Evolutionary conservation across 2,888 invertebrate species (phyloP).

Genomic region (Amiota mariae): DNA sequence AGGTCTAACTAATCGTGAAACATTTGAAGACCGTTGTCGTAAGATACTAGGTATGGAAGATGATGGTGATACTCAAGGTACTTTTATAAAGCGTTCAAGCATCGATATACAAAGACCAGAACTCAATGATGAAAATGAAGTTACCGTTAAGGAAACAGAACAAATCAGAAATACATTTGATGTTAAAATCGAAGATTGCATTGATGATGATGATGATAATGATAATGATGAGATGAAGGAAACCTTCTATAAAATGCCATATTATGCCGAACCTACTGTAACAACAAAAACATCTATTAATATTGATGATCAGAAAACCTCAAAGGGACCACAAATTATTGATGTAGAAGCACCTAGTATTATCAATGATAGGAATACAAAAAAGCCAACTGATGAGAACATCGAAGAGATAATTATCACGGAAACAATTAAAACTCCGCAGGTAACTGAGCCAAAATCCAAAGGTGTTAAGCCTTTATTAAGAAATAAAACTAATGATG

Average conservation of each 20-base stretch:
- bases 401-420: constrained; percentile 30
- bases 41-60: constrained; percentile 80
- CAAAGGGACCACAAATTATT: constrained; percentile 34
- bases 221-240: constrained; percentile 48
- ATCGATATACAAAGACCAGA: constrained; percentile 38
- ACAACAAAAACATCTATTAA: constrained; percentile 48
- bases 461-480: too few relatives aligned
- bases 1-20: constrained; percentile 79
- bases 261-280: constrained; percentile 47
- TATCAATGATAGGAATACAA: constrained; percentile 29
- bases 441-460: too few relatives aligned
- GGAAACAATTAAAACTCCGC: too few relatives aligned
- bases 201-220: constrained; percentile 61
- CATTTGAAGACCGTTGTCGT: constrained; percentile 82
- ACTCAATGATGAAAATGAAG: background rate
- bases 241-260: too few relatives aligned
- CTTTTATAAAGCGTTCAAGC: constrained; percentile 47
- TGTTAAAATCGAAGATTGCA: constrained; percentile 70
- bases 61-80: constrained; percentile 68
- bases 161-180: constrained; percentile 45
- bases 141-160: constrained; percentile 4
- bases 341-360: constrained; percentile 48
- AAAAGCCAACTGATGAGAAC: constrained; percentile 43
- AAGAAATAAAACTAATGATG: too few relatives aligned
- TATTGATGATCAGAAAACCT: constrained; percentile 31